Percentiles rank a stretch among this genome's conserved stretches.
phyloP scores from a whole-genome alignment of 2,113 vertebrate genomes.

The Erythrocercus mccallii region DNA sequence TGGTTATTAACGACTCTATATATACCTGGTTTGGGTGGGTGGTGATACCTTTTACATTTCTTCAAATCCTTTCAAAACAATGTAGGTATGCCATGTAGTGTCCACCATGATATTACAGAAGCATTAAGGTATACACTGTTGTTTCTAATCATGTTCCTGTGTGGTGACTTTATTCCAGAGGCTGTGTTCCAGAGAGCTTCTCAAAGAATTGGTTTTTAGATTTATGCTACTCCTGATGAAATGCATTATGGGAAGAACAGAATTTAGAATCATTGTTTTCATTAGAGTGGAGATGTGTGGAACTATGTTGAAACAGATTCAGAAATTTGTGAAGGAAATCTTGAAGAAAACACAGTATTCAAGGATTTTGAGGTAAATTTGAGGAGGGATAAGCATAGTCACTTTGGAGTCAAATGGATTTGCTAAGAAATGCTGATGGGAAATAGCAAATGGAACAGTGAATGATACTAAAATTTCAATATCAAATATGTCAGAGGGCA shows the following conservation, averaged over 20 bases:
- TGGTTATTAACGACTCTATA: neutral
- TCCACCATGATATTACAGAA: neutral
- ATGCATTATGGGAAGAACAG: neutral
- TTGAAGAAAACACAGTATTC: neutral
- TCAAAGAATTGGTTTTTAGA: rapidly evolving
- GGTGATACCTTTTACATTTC: neutral
- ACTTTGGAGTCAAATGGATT: neutral
- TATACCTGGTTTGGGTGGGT: neutral
- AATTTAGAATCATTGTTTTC: neutral
- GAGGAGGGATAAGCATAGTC: neutral
- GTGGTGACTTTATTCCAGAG: neutral
- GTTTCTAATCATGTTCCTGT: neutral
- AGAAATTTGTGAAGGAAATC: neutral
- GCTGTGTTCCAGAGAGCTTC: neutral
- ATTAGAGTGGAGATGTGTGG: neutral
- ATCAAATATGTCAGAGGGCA: neutral
- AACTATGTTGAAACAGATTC: neutral
- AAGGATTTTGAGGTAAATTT: neutral
- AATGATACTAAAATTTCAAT: neutral
- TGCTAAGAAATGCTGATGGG: neutral
- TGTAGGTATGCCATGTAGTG: rapidly evolving
- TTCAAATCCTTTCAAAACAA: neutral
- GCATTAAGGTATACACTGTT: neutral
- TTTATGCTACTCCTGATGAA: neutral
- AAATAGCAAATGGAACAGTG: neutral